These are phyloP conservation scores for Catharus fuscescens DNA, from an alignment of 2,113 vertebrate species.

Conservation along the genomic window DNA sequence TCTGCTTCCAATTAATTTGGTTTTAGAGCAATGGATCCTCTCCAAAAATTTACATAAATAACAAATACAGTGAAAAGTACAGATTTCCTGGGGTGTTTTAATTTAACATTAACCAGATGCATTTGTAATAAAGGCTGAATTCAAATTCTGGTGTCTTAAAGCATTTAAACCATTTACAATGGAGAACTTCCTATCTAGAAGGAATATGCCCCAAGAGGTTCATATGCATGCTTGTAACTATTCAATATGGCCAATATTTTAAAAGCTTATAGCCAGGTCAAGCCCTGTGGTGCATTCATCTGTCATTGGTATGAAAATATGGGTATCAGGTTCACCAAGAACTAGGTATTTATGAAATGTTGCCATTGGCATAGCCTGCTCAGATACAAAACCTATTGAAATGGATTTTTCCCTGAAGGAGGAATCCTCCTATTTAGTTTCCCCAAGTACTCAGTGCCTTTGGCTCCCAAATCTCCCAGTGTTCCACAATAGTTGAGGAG, in stretches of 20 bases:
- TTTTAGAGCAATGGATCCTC: neutral
- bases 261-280: neutral
- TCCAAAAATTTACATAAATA: conserved; percentile 44
- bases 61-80: conserved; percentile 14
- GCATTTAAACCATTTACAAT: neutral
- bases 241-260: neutral
- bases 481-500: neutral
- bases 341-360: neutral
- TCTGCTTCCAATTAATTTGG: conserved; percentile 37
- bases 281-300: neutral
- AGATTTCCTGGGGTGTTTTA: conserved; percentile 1
- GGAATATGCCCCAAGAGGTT: neutral
- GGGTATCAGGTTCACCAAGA: neutral
- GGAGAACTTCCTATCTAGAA: neutral
- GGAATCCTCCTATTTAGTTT: neutral
- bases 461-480: neutral
- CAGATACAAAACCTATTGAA: neutral
- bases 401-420: neutral
- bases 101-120: conserved; percentile 4
- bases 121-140: neutral
- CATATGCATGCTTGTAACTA: neutral
- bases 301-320: neutral
- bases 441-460: neutral
- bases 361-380: neutral
- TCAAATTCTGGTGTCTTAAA: conserved; percentile 25